Percentiles rank a stretch among this genome's conserved stretches.
Conservation (phyloP, 2,113 vertebrate genomes). For the Poicephalus meyeri region DNA sequence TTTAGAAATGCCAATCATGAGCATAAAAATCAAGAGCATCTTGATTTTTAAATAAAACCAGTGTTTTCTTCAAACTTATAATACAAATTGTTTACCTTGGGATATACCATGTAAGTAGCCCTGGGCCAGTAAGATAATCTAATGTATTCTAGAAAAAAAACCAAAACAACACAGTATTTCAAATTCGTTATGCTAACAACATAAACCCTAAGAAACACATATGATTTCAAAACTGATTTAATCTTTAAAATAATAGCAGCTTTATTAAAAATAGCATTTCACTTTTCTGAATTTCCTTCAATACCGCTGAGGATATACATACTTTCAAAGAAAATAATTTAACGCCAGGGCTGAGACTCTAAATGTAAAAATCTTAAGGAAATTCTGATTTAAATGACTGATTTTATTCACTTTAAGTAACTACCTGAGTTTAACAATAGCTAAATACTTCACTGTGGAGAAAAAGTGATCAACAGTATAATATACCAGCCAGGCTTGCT, state of each 20-base stretch:
- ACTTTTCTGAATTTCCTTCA: neutral
- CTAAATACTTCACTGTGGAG: neutral
- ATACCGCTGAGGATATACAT: neutral
- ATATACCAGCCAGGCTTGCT: conserved; percentile 54
- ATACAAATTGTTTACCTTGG: neutral
- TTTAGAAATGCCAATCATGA: neutral
- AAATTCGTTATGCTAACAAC: neutral
- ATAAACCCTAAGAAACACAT: neutral
- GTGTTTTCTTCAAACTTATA: neutral
- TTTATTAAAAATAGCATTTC: neutral
- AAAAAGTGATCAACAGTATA: conserved; percentile 37
- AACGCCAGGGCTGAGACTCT: neutral
- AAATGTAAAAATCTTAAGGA: neutral
- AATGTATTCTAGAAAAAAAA: neutral
- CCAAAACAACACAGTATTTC: neutral
- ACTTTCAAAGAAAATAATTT: neutral
- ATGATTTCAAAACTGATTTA: neutral
- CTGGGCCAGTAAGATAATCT: neutral
- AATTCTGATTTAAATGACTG: neutral
- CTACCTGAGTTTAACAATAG: conserved; percentile 1
- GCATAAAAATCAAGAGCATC: neutral
- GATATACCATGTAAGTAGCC: neutral
- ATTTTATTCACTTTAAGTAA: neutral
- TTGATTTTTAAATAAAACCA: neutral
- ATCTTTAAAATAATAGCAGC: neutral